Base-by-base conservation (phyloP, 2,113 vertebrate genomes). In the Cynoglossus semilaevis region DNA sequence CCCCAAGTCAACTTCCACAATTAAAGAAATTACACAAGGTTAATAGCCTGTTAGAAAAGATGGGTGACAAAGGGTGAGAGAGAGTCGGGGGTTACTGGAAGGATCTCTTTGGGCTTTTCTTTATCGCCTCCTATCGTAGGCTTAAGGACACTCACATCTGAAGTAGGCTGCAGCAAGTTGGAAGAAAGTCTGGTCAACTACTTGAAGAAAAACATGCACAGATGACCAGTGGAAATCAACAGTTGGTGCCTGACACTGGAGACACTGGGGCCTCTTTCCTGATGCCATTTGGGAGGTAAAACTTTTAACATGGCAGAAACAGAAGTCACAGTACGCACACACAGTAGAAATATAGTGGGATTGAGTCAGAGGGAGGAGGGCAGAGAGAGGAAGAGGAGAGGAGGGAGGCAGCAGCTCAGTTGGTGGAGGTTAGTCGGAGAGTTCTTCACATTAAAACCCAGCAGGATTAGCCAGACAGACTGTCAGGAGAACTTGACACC, bases 221-320 rank as follows among this genome's bases (percentile, higher is more conserved):
- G 58, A 83, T 63, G 76, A 76, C 57, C 49, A 49, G 64, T 59
- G 74, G 52, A 72, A 81, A 67, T 65, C 34, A 15, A 65, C 68
- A 56, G 79, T 82, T 78, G 77, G 77, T 70, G 72, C 60, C 63
- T 64, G 67, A 70, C 68, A 61, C 42, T 54, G 57, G 70, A 73
- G 68, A 74, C n/a, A n/a, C n/a, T 1, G 40, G 73, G 76, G 72
- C 62, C 76, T 79, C 77, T 85, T 84, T 83, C 82, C 85, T 89
- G 89, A 91, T 87, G 89, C 86, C 87, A 88, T 85, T 89, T 87
- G 87, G 76, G 80, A 89, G 90, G 90, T 90, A 72, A 66, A 85
- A 66, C 83, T 29, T 29, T 29, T 29, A 29, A 29, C 22, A 29
- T 29, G 22, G 22, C 22, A 80, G 60, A 51, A 50, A 62, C 40